Percentiles rank a stretch among this genome's conserved stretches.
Conservation (phyloP, 2,113 vertebrate genomes). For the Elanoides forficatus region DNA sequence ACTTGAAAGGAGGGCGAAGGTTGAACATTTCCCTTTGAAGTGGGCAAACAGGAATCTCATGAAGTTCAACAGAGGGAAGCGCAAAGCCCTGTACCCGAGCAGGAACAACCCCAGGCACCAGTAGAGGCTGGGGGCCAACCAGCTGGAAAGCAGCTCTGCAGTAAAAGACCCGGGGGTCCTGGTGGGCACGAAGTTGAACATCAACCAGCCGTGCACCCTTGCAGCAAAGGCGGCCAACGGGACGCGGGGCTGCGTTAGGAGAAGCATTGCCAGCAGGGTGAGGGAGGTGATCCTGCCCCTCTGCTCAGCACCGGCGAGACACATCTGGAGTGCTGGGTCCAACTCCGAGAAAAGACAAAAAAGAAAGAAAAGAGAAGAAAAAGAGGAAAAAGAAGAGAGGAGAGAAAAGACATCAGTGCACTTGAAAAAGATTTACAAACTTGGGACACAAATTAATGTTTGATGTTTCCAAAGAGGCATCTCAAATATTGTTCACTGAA, state of each 20-base stretch:
- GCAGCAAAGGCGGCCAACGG: background rate
- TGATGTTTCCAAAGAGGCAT: background rate
- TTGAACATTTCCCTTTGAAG: background rate
- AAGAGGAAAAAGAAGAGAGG: background rate
- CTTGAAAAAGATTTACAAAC: background rate
- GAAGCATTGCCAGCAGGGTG: background rate
- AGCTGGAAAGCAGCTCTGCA: background rate
- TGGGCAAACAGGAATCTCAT: background rate
- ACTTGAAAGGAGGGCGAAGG: background rate
- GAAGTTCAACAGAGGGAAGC: background rate
- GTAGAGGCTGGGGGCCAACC: background rate
- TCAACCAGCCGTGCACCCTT: background rate
- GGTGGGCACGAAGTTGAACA: background rate
- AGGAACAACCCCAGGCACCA: background rate
- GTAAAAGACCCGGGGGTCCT: background rate
- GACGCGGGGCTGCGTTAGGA: background rate
- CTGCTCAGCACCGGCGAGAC: background rate
- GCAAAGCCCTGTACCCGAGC: background rate
- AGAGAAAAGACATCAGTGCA: background rate
- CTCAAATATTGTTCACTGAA: background rate
- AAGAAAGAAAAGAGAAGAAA: no score
- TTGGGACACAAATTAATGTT: slow-evolving; percentile 18
- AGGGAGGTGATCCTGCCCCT: background rate
- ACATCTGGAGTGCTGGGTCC: accelerated
- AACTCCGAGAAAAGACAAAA: background rate